Evolutionary conservation across 2,797 vertebrate species (phyloP), one percentile per base, ranked within the genome.

Genomic region (Anisognathus igniventris): DNA sequence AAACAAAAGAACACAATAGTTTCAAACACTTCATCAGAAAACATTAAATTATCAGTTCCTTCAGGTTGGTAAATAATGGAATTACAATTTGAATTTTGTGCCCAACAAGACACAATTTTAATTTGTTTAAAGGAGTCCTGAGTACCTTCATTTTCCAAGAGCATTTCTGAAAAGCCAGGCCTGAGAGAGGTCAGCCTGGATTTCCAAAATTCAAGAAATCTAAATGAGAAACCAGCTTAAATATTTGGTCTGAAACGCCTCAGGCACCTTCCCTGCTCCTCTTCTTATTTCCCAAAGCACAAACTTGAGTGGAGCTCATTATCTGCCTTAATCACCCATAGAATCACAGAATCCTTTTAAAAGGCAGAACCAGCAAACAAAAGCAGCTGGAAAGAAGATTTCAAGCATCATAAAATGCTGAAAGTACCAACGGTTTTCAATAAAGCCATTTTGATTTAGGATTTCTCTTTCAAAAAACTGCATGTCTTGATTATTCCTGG

Each of bases 321-420:
- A 21, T 39, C 53, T 62, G 51, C 50, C 65, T 83, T 71, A 83
- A 89, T 89, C 51, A 65, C 58, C 72, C 79, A 51, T 10, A 12
- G 58, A 83, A 77, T 83, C 57, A 71, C 51, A 35, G 79, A 71
- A 71, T 77, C 79, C 45, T 17, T 35, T 58, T 53, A 66, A 58
- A 51, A 70, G 66, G 47, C 67, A 84, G 65, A 57, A 92, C 80
- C 39, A 79, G 78, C 40, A 58, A 87, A 95, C 37, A 71, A 74
- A 87, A 86, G 61, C 39, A 31, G 39, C 24, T 30, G 73, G 75
- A 72, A 77, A 28, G 37, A 88, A 72, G 61, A 92, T 67, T 88
- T 94, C 80, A 92, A 50, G 77, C 86, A 67, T 53, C 83, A 72
- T 42, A 82, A 96, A 95, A 90, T 27, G 28, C 65, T 91, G 82